Percentiles rank a stretch among this genome's conserved stretches.
Conservation (phyloP, 2,113 vertebrate species). For the Plotosus lineatus region DNA sequence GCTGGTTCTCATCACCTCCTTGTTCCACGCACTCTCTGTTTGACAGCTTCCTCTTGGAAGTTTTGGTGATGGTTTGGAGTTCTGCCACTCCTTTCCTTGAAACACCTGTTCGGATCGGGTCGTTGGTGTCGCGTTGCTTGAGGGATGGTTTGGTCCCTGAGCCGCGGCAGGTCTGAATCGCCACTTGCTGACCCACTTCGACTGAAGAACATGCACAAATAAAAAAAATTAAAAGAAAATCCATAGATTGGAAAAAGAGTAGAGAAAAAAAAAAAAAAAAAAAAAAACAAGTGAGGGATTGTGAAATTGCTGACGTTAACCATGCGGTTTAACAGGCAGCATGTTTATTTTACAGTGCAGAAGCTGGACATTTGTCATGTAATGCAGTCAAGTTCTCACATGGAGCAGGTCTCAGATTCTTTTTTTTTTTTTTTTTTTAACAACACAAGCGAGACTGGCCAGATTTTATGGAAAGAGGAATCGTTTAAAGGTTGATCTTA, state of each 20-base stretch:
- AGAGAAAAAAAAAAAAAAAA: slow-evolving; percentile 48
- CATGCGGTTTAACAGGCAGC: slow-evolving; percentile 57
- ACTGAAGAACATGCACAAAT: slow-evolving; percentile 53
- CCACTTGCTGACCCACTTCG: slow-evolving; percentile 59
- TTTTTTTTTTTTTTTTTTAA: slow-evolving; percentile 62
- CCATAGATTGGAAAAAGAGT: slow-evolving; percentile 53
- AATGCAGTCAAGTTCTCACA: slow-evolving; percentile 66
- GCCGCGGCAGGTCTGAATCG: slow-evolving; percentile 46
- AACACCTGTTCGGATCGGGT: slow-evolving; percentile 65
- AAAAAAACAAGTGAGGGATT: slow-evolving; percentile 47
- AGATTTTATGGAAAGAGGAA: slow-evolving; percentile 69
- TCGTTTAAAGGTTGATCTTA: slow-evolving; percentile 67
- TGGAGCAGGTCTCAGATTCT: slow-evolving; percentile 34
- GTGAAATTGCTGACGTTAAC: slow-evolving; percentile 68
- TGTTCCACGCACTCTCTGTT: slow-evolving; percentile 65
- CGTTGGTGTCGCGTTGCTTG: slow-evolving; percentile 74
- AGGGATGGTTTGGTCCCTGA: slow-evolving; percentile 60
- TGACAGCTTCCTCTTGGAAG: slow-evolving; percentile 80
- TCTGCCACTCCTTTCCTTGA: slow-evolving; percentile 59
- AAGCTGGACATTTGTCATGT: slow-evolving; percentile 71
- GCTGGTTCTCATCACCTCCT: slow-evolving; percentile 73
- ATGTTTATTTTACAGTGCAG: slow-evolving; percentile 63
- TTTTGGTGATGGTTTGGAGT: slow-evolving; percentile 68
- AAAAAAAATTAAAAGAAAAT: slow-evolving; percentile 12
- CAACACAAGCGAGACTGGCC: slow-evolving; percentile 63